Base-by-base conservation (phyloP, 1,140 invertebrate genomes). In the Cherax destructor region DNA sequence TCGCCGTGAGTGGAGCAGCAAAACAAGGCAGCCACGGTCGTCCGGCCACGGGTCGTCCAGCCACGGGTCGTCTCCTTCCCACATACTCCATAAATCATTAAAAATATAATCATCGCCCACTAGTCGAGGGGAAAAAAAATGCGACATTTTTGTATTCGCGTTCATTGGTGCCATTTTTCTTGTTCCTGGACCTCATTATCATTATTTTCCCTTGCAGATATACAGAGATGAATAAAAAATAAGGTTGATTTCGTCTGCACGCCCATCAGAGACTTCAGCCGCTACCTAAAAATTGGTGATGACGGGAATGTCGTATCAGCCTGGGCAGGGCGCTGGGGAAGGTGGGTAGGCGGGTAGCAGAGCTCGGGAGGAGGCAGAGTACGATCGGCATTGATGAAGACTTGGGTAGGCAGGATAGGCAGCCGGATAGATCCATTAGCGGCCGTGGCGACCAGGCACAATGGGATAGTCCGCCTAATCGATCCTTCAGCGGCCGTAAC, bases 181-280 rank as follows among this genome's bases (percentile, higher is more conserved):
- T 83, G 81, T 83, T 69, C 81, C 61, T 83, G 81, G 81, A 83
- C 59, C 81, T 83, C 81, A 83, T 83, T 83, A 83, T 83, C 65
- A 83, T 83, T 69, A 83, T 83, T 83, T 69, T 83, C 81, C 24
- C 52, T 83, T 49, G 80, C 81, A 47, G 61, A 69, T 83, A 83
- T 47, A 83, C 59, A 83, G 59, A 69, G 30, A 69, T 83, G 81
- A 83, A 83, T 83, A 83, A 83, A 83, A 74, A 74, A 74, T 74
- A 74, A 30, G 69, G 69, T 74, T 74, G 69, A 30, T 74, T 74
- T 74, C n/a, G 61, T 69, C 4, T 69, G 61, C 11, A 18, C 61
- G 61, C 61, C 61, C 52, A 56, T 56, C 52, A 56, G 52, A 7
- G 11, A 56, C 52, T 56, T 56, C 52, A 56, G 52, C 11, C 6